phyloP scores from a whole-genome alignment of 2,888 invertebrate genomes.

The Polyommatus icarus region DNA sequence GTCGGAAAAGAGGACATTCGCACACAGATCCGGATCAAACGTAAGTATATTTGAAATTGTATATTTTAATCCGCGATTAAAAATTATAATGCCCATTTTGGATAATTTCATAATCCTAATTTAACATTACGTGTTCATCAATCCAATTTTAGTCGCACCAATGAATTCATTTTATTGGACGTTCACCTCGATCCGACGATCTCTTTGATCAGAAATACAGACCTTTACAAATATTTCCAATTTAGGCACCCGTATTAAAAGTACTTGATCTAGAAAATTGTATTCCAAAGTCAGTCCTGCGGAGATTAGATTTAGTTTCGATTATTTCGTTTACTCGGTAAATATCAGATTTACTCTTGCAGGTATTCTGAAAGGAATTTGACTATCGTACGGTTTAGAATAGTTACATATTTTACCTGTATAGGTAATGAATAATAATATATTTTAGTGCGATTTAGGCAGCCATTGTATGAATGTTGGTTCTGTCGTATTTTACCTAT shows the following conservation, averaged over 20 bases:
- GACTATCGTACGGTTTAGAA: neutral
- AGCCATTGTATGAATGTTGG: too few relatives aligned
- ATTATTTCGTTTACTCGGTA: neutral
- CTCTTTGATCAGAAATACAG: neutral
- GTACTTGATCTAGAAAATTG: conserved; percentile 13
- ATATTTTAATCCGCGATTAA: neutral
- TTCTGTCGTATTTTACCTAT: too few relatives aligned
- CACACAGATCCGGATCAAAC: conserved; percentile 62
- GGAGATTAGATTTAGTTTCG: neutral
- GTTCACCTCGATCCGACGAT: neutral
- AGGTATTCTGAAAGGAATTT: neutral
- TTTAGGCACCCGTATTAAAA: neutral
- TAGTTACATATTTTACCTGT: too few relatives aligned
- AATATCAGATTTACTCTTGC: neutral
- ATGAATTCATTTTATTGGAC: neutral
- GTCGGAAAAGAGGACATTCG: conserved; percentile 65
- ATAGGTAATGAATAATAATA: too few relatives aligned
- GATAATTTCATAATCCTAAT: neutral
- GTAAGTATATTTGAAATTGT: conserved; percentile 46
- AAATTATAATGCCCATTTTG: neutral
- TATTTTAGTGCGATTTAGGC: too few relatives aligned
- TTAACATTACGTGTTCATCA: neutral
- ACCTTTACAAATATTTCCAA: conserved; percentile 15
- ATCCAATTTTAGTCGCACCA: neutral
- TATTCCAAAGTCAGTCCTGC: neutral